A percentile compares a stretch with the other conserved stretches of the same genome.
Evolutionary conservation across 2,113 vertebrate species (phyloP).

Genomic region (Pterophyllum scalare): DNA sequence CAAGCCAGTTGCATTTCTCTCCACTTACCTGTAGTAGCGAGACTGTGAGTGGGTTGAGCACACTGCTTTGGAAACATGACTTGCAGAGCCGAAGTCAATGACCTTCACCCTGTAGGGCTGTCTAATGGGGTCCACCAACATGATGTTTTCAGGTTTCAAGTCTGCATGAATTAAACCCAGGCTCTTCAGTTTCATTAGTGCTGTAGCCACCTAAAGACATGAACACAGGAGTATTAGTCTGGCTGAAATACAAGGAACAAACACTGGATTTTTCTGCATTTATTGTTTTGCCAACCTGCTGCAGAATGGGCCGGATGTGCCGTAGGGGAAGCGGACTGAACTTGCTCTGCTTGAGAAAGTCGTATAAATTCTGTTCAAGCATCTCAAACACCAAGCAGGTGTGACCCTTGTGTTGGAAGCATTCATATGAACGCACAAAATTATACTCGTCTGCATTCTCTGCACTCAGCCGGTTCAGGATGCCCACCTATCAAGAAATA

Average conservation of each 20-base stretch:
- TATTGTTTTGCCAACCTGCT: constrained; percentile 65
- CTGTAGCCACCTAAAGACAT: constrained; percentile 87
- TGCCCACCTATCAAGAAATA: constrained; percentile 87
- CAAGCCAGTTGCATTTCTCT: not conserved
- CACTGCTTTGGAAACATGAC: constrained; percentile 95
- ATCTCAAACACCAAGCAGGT: constrained; percentile 99
- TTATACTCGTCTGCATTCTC: constrained; percentile 98
- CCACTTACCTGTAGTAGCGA: constrained; percentile 91
- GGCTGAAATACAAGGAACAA: not conserved
- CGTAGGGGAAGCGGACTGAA: constrained; percentile 96
- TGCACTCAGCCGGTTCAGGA: constrained; percentile 94
- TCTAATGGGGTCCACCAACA: constrained; percentile 94
- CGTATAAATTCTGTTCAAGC: constrained; percentile 98
- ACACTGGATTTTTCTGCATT: not conserved
- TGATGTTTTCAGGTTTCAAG: constrained; percentile 98
- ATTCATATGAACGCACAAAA: constrained; percentile 97
- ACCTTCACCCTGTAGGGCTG: constrained; percentile 98
- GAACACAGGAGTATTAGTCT: not conserved
- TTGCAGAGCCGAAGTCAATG: constrained; percentile 97
- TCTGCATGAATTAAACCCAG: constrained; percentile 96
- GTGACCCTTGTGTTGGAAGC: constrained; percentile 99
- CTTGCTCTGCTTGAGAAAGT: constrained; percentile 98
- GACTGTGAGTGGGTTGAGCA: constrained; percentile 98
- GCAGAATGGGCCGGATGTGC: constrained; percentile 94
- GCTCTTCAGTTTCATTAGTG: constrained; percentile 97